Evolutionary conservation across 2,113 vertebrate species (phyloP).

Genomic region (Camelus dromedarius): DNA sequence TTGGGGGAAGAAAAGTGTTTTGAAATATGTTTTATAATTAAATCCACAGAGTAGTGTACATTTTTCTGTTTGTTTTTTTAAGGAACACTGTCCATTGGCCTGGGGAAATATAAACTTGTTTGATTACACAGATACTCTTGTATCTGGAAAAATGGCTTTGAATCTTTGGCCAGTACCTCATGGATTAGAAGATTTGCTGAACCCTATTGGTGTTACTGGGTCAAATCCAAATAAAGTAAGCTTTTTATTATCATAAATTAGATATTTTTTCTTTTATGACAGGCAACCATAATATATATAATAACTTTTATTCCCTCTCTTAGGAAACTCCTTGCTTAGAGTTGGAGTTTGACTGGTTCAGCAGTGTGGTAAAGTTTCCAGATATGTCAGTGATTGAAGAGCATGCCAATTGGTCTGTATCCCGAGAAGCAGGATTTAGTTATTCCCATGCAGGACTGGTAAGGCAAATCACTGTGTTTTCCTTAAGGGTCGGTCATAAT

Average conservation of each 20-base stretch:
- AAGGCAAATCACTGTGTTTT: constrained; percentile 77
- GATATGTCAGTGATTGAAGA: constrained; percentile 97
- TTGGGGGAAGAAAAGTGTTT: constrained; percentile 24
- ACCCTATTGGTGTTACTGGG: constrained; percentile 98
- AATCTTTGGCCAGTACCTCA: constrained; percentile 99
- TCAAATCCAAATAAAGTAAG: constrained; percentile 98
- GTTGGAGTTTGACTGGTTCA: constrained; percentile 99
- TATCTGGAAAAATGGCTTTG: constrained; percentile 98
- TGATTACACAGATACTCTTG: constrained; percentile 98
- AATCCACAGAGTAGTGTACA: constrained; percentile 55
- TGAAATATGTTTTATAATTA: constrained; percentile 57
- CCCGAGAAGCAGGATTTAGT: constrained; percentile 96
- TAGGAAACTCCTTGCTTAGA: constrained; percentile 99
- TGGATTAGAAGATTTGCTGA: constrained; percentile 97
- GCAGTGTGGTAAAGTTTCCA: constrained; percentile 96
- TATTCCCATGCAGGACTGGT: constrained; percentile 96
- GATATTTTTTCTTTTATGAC: not conserved
- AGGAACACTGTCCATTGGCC: constrained; percentile 98
- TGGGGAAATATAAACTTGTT: constrained; percentile 99
- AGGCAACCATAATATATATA: not conserved
- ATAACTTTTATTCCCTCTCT: constrained; percentile 62
- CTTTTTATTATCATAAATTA: constrained; percentile 35
- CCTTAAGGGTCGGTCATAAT: not conserved
- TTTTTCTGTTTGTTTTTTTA: constrained; percentile 80
- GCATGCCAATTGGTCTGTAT: constrained; percentile 97